These are phyloP conservation scores for Metalampra italica DNA, from an alignment of 2,888 invertebrate species.

Conservation along the genomic window DNA sequence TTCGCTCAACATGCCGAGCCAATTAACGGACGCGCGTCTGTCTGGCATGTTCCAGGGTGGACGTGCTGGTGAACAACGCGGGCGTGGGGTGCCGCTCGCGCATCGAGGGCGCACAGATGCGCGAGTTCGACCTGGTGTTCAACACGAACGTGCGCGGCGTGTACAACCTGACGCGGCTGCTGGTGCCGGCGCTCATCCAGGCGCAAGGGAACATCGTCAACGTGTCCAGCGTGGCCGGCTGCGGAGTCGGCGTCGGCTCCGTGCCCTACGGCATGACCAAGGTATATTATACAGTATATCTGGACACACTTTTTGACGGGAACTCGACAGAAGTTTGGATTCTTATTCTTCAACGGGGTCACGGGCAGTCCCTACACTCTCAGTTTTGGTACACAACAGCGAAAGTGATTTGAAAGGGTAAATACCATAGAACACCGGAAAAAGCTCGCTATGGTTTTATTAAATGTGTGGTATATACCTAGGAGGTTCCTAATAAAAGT, in stretches of 20 bases:
- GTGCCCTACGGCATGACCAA: conserved; percentile 94
- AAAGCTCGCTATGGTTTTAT: no score
- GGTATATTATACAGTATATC: conserved; percentile 34
- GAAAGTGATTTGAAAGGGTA: no score
- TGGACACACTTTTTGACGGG: no score
- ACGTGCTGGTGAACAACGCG: conserved; percentile 71
- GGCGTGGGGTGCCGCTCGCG: conserved; percentile 62
- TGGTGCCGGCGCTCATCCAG: conserved; percentile 82
- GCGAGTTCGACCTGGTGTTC: conserved; percentile 67
- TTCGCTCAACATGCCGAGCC: no score
- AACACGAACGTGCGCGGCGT: conserved; percentile 81
- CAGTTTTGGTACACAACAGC: no score
- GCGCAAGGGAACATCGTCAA: conserved; percentile 84
- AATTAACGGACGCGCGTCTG: no score
- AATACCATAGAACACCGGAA: no score
- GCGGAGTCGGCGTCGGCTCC: conserved; percentile 88
- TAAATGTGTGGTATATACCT: no score
- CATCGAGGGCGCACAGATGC: conserved; percentile 23
- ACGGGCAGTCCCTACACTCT: no score
- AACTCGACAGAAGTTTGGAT: no score
- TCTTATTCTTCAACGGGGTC: no score
- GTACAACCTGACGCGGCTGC: conserved; percentile 81
- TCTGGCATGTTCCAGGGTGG: conserved; percentile 25
- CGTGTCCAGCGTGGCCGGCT: conserved; percentile 81
- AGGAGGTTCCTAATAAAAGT: no score